These are phyloP conservation scores for Vultur gryphus DNA, from an alignment of 2,797 vertebrate genomes.

Conservation along the genomic window DNA sequence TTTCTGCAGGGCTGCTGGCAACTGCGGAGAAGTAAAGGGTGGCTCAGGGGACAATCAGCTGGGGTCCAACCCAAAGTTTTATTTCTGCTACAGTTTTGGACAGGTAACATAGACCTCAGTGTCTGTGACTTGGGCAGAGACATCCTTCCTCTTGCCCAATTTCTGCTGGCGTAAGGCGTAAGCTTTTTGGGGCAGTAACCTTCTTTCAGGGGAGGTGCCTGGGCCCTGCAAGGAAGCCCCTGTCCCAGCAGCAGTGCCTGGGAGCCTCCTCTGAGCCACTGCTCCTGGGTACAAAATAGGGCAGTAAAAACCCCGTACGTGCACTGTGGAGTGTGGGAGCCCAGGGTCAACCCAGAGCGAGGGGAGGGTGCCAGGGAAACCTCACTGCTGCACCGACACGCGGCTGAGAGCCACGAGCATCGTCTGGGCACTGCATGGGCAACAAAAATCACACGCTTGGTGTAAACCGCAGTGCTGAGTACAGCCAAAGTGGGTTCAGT, in stretches of 20 bases:
- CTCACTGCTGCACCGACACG: not conserved
- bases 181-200: not conserved
- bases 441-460: accelerated
- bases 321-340: not conserved
- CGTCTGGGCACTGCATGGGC: accelerated
- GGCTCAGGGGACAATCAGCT: not conserved
- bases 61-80: not conserved
- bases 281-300: not conserved
- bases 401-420: not conserved
- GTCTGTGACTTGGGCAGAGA: not conserved
- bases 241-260: no score
- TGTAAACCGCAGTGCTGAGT: not conserved
- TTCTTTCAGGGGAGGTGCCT: no score
- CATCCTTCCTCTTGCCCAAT: not conserved
- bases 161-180: not conserved
- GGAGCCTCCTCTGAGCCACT: not conserved
- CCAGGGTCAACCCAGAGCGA: not conserved
- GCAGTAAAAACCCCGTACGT: accelerated
- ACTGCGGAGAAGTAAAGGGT: accelerated
- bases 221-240: not conserved
- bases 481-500: not conserved
- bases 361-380: not conserved
- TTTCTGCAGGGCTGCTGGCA: not conserved
- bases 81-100: not conserved
- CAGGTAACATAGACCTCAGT: accelerated